Percentiles rank a stretch among this genome's conserved stretches.
phyloP scores from a whole-genome alignment of 2,797 vertebrate genomes.

The Coregonus ussuriensis region DNA sequence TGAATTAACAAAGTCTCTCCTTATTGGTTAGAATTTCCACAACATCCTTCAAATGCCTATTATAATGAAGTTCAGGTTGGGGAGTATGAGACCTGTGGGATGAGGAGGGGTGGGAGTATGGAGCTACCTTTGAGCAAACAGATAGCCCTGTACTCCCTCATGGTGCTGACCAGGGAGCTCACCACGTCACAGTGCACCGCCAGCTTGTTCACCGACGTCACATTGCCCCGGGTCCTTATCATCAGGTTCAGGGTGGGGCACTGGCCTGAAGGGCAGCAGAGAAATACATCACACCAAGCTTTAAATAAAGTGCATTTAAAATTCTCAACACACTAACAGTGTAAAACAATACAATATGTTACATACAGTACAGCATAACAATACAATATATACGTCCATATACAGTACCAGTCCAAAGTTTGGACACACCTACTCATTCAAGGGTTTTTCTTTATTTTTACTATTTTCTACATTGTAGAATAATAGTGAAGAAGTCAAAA shows the following conservation, averaged over 20 bases:
- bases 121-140: no score
- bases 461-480: no score
- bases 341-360: neutral
- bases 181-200: conserved; percentile 73
- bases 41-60: neutral
- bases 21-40: no score
- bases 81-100: conserved; percentile 46
- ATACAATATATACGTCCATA: neutral
- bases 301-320: neutral
- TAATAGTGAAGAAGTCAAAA: no score
- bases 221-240: conserved; percentile 76
- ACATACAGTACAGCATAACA: neutral
- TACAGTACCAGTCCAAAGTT: no score
- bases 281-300: neutral
- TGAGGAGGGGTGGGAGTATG: conserved; percentile 68
- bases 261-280: conserved; percentile 56
- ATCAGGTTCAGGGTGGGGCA: conserved; percentile 65
- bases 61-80: conserved; percentile 5
- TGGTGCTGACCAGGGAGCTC: conserved; percentile 78
- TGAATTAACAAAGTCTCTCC: no score
- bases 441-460: no score
- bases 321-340: neutral
- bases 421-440: no score
- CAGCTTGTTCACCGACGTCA: conserved; percentile 67
- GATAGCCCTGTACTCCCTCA: conserved; percentile 47